Evolutionary conservation across 2,113 vertebrate genomes (phyloP).

Genomic region (Pedetes capensis): DNA sequence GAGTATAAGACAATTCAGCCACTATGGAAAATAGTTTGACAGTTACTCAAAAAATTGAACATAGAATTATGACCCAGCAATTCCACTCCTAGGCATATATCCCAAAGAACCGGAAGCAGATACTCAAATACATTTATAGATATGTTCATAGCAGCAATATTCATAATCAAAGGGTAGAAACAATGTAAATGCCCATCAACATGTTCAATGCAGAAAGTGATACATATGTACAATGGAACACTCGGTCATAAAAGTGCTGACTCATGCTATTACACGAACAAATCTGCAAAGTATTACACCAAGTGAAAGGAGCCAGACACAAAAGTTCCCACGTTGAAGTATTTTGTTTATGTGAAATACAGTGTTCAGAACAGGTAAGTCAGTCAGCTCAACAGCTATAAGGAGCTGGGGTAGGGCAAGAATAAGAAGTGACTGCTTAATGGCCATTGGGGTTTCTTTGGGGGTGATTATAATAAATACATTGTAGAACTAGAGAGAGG

Average conservation of each 20-base stretch:
- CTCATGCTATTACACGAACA: neutral
- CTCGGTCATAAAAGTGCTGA: neutral
- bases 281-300: neutral
- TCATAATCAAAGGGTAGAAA: neutral
- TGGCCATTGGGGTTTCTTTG: neutral
- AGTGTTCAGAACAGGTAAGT: neutral
- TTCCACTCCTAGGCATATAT: neutral
- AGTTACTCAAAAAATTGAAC: neutral
- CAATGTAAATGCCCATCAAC: neutral
- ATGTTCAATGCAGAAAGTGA: neutral
- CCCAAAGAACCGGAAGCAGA: neutral
- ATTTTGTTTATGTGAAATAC: neutral
- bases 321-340: neutral
- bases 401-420: rapidly evolving
- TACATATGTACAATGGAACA: neutral
- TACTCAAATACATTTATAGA: neutral
- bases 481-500: neutral
- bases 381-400: no score
- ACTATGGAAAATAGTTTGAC: neutral
- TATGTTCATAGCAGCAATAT: neutral
- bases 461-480: neutral
- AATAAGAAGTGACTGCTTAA: neutral
- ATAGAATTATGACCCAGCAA: neutral
- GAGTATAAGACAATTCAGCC: neutral
- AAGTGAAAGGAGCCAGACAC: neutral